phyloP scores from a whole-genome alignment of 2,888 invertebrate species.

The Psococerastis gibbosa region DNA sequence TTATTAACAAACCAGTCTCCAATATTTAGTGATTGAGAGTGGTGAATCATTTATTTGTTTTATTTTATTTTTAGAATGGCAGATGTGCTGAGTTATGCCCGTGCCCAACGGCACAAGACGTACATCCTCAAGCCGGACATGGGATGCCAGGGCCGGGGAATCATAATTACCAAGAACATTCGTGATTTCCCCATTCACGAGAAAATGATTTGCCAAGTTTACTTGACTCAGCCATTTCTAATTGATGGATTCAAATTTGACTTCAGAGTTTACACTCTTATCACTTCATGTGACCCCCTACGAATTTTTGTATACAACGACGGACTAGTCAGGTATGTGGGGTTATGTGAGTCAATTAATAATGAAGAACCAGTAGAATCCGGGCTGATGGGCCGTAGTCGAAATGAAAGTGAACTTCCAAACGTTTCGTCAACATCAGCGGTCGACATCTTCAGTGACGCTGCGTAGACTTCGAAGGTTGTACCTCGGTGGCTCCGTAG shows the following conservation, averaged over 20 bases:
- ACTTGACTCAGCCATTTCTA: constrained; percentile 57
- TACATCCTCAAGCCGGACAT: constrained; percentile 84
- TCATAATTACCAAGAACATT: constrained; percentile 63
- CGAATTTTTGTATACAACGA: constrained; percentile 81
- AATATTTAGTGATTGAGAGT: constrained; percentile 2
- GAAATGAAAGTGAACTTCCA: too few species aligned
- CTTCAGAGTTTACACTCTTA: constrained; percentile 67
- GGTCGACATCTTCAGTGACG: too few species aligned
- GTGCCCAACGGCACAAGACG: constrained; percentile 47
- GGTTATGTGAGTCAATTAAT: too few species aligned
- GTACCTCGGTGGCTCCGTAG: too few species aligned
- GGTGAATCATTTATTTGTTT: background rate
- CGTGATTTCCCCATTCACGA: constrained; percentile 64
- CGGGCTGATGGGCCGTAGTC: too few species aligned
- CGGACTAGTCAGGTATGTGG: constrained; percentile 60
- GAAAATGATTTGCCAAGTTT: constrained; percentile 72
- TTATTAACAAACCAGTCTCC: constrained; percentile 15
- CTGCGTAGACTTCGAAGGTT: too few species aligned
- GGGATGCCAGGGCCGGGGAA: constrained; percentile 79
- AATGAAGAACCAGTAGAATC: too few species aligned
- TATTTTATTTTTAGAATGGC: constrained; percentile 34
- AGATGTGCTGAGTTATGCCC: constrained; percentile 51
- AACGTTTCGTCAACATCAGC: too few species aligned
- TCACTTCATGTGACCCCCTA: constrained; percentile 80
- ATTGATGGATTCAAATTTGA: constrained; percentile 90